Evolutionary conservation across 2,797 vertebrate genomes (phyloP), one percentile per base, ranked within the genome.

Genomic region (Heliangelus exortis): DNA sequence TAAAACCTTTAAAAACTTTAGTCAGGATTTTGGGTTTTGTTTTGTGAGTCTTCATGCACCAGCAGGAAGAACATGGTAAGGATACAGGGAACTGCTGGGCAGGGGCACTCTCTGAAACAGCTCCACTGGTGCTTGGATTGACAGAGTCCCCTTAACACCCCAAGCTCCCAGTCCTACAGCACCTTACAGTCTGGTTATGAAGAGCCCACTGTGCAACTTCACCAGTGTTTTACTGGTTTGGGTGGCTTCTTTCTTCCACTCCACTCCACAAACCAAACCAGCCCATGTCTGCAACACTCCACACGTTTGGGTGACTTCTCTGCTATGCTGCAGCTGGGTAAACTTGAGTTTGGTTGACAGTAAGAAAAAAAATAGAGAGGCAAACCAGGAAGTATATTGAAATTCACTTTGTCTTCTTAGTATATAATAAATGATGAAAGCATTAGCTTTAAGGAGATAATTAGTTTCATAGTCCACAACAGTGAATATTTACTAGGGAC

Each of bases 371-470:
- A 63, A 28, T 12, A 4, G 6, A 67, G 25, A 79, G 17, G 45
- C 10, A 87, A n/a, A 58, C 4, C 6, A 75, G 36, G 33, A 88
- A 89, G 87, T 84, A 80, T 6, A 75, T 6, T 84, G 63, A 79
- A 84, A 85, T 72, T 76, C 39, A 48, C n/a, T 90, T 78, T 63
- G 45, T 36, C 61, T 63, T 22, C 61, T 85, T 86, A 86, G 47
- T n/a, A 47, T 81, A 58, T 58, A 84, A 92, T 23, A 50, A 89
- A 74, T 1, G 9, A 91, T 84, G 74, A 85, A 89, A 90, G 34
- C 55, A 78, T 39, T 75, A 91, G n/a, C 67, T 92, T 92, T 74
- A 92, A 84, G 78, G 26, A 92, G 53, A 89, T 90, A 91, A 96
- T 95, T 95, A 84, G 78, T 85, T 95, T 86, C 57, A 45, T 73